Evolutionary conservation across 2,113 vertebrate genomes (phyloP), one percentile per base, ranked within the genome.

Genomic region (Hemiprocne comata): DNA sequence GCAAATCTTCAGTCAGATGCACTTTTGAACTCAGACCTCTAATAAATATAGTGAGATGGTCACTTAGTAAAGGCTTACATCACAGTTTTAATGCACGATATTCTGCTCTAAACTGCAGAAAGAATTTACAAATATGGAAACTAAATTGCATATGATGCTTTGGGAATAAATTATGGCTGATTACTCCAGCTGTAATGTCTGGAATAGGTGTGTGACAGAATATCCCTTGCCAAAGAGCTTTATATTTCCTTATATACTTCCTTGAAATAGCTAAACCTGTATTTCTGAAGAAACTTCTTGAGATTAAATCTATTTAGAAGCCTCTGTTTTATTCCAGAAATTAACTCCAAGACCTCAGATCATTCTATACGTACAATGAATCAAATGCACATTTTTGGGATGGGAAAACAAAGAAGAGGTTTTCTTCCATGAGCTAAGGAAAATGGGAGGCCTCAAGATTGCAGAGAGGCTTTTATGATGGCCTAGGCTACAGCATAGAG

Each of bases 181-280:
- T 81, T 64, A 36, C 34, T 85, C 17, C 11, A 36, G 3, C n/a
- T 94, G 85, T 40, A 79, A 61, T n/a, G 12, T 19, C 50, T 50
- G 17, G 17, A 77, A 38, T 10, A 80, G 31, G 6, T 42, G 8
- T 81, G 29, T 55, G 20, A 87, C 29, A 85, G 19, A 90, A 20
- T 18, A 79, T n/a, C 7, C 10, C 6, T 60, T 74, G 46, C 11
- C 0, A 1, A 74, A 84, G 17, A 92, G 14, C 33, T 36, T 81
- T 57, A 46, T 36, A 62, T 0, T 0, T 17, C 23, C 4, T 42
- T 62, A 36, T 23, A 65, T 1, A 0, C 13, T 74, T 66, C 11
- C 8, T 72, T 67, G 44, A 60, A 70, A 91, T 85, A 79, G 16
- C 2, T 17, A 18, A 46, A 40, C 3, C 9, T 79, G 17, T 53